These are phyloP conservation scores for Pitta sordida DNA, from an alignment of 2,113 vertebrate genomes.

Conservation along the genomic window DNA sequence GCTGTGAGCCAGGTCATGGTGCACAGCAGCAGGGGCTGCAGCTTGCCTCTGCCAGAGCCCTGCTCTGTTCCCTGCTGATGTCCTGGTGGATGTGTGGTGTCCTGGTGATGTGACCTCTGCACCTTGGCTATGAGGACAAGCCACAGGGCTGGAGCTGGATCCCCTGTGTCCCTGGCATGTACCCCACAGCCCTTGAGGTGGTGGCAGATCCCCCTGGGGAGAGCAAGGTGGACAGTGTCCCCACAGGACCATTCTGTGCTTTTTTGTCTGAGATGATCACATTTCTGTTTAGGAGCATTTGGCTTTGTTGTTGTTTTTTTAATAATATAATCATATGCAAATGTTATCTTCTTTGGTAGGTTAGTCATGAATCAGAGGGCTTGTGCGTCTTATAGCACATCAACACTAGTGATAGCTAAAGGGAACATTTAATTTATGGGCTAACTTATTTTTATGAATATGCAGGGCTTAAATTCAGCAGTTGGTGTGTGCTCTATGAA, in stretches of 20 bases:
- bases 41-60: neutral
- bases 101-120: neutral
- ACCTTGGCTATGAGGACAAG: neutral
- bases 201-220: neutral
- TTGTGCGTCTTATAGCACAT: constrained; percentile 65
- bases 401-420: constrained; percentile 63
- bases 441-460: constrained; percentile 70
- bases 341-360: constrained; percentile 66
- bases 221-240: neutral
- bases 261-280: constrained; percentile 51
- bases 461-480: constrained; percentile 67
- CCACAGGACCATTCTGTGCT: neutral
- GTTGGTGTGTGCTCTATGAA: constrained; percentile 69
- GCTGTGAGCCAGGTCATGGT: neutral
- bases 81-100: neutral
- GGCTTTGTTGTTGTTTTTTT: constrained; percentile 65
- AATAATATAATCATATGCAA: constrained; percentile 67
- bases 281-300: constrained; percentile 23
- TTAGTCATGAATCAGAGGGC: constrained; percentile 71
- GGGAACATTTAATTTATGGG: constrained; percentile 70
- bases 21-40: neutral
- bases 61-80: neutral
- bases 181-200: neutral
- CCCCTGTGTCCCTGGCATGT: neutral
- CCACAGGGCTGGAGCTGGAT: neutral